These are phyloP conservation scores for Urocynchramus pylzowi DNA, from an alignment of 2,113 vertebrate genomes.

Conservation along the genomic window DNA sequence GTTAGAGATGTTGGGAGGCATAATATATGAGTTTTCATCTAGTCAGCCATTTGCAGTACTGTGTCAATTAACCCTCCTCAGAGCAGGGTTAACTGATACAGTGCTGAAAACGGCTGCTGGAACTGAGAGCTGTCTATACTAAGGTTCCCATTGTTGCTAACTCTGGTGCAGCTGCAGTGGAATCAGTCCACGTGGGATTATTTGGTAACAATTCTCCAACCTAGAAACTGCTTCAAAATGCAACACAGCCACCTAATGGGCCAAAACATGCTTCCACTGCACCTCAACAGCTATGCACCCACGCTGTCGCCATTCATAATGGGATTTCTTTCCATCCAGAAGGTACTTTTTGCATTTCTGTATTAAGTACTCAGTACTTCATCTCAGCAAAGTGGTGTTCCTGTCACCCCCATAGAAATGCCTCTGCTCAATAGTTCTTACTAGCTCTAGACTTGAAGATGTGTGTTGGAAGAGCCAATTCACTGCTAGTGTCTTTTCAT, in stretches of 20 bases:
- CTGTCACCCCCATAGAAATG: neutral
- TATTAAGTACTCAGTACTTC: neutral
- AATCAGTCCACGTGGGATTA: conserved; percentile 2
- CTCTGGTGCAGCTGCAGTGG: conserved; percentile 55
- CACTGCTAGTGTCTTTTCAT: neutral
- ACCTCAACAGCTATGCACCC: neutral
- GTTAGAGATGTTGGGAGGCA: conserved; percentile 34
- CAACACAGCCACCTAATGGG: neutral
- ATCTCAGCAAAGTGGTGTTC: neutral
- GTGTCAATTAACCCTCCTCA: conserved; percentile 64
- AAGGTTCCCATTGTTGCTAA: conserved; percentile 52
- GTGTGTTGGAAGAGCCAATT: neutral
- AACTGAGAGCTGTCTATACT: conserved; percentile 32
- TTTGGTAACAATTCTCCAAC: conserved; percentile 5
- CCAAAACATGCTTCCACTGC: neutral
- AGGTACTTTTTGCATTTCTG: neutral
- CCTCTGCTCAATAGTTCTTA: neutral
- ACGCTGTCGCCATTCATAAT: neutral
- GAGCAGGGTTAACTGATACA: conserved; percentile 63
- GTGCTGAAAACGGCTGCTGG: conserved; percentile 54
- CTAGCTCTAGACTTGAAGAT: neutral
- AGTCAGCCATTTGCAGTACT: conserved; percentile 48
- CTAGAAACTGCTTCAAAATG: neutral
- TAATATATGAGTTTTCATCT: conserved; percentile 59
- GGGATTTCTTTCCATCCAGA: neutral